Percentiles rank a stretch among this genome's conserved stretches.
These are phyloP conservation scores for Gymnocephalus cernua DNA, from an alignment of 2,113 vertebrate species.

Conservation along the genomic window DNA sequence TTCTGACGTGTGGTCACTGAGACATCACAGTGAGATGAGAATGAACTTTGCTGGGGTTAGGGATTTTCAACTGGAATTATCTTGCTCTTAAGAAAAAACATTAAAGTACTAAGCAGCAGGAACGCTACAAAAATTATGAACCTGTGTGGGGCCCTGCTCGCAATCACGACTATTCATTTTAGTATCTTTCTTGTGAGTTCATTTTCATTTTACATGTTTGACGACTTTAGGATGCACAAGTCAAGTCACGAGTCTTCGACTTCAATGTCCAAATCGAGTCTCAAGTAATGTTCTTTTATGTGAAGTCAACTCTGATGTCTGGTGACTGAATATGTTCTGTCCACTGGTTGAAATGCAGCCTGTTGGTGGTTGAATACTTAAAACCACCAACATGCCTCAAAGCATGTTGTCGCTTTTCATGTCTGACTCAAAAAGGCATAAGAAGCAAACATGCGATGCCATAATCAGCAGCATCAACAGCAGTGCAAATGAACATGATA, in stretches of 20 bases:
- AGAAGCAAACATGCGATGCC: conserved; percentile 46
- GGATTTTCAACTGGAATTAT: conserved; percentile 21
- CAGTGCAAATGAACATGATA: conserved; percentile 49
- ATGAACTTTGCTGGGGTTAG: conserved; percentile 30
- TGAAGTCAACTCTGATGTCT: conserved; percentile 34
- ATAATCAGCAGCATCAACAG: conserved; percentile 57
- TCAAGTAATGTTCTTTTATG: no score
- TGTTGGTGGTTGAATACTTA: conserved; percentile 68
- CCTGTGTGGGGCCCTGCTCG: no score
- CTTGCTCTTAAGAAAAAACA: conserved; percentile 13
- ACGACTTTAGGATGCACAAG: no score
- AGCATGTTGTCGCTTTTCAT: conserved; percentile 61
- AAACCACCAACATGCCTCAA: conserved; percentile 72
- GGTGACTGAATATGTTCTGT: conserved; percentile 67
- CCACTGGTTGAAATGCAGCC: conserved; percentile 65
- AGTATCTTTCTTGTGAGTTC: no score
- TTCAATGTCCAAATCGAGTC: no score
- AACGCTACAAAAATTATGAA: neutral
- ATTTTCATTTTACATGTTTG: no score
- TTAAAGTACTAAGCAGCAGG: conserved; percentile 10
- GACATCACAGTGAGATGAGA: conserved; percentile 22
- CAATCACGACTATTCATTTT: no score
- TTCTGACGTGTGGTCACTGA: conserved; percentile 61
- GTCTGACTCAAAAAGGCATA: conserved; percentile 39
- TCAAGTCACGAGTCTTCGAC: no score